A percentile compares a stretch with the other conserved stretches of the same genome.
Conservation (phyloP, 2,113 vertebrate genomes). For the Leiothrix lutea region DNA sequence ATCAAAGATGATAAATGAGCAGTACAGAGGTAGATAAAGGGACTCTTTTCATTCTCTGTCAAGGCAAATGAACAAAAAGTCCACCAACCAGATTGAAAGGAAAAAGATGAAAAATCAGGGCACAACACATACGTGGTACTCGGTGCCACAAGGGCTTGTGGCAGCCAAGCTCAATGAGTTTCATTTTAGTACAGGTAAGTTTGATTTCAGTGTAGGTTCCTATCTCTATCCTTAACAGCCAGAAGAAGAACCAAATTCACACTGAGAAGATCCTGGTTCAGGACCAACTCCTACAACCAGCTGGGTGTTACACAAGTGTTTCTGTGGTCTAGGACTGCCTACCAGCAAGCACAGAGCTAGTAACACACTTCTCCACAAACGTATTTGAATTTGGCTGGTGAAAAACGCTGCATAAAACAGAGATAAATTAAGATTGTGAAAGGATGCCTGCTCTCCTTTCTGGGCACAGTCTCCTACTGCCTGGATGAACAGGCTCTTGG, state of each 20-base stretch:
- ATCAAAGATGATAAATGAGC: background rate
- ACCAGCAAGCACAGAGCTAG: background rate
- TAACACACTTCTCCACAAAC: background rate
- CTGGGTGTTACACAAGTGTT: conserved; percentile 3
- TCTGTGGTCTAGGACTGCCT: background rate
- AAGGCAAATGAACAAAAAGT: background rate
- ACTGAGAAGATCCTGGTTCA: background rate
- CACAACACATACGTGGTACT: background rate
- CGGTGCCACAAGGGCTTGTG: accelerated
- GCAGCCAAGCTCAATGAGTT: background rate
- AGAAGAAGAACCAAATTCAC: background rate
- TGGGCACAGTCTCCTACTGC: background rate
- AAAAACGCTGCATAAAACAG: background rate
- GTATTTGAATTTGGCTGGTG: background rate
- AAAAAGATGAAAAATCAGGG: background rate
- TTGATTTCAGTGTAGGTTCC: background rate
- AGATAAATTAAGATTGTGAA: background rate
- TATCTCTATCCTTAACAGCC: background rate
- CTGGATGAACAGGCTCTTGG: background rate
- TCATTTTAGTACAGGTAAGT: background rate
- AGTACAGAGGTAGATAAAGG: background rate
- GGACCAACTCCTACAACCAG: background rate
- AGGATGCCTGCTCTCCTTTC: background rate
- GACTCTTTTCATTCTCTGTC: background rate
- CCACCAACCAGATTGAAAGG: background rate